Conservation (phyloP, 1,140 invertebrate genomes). For the Ylistrum balloti region DNA sequence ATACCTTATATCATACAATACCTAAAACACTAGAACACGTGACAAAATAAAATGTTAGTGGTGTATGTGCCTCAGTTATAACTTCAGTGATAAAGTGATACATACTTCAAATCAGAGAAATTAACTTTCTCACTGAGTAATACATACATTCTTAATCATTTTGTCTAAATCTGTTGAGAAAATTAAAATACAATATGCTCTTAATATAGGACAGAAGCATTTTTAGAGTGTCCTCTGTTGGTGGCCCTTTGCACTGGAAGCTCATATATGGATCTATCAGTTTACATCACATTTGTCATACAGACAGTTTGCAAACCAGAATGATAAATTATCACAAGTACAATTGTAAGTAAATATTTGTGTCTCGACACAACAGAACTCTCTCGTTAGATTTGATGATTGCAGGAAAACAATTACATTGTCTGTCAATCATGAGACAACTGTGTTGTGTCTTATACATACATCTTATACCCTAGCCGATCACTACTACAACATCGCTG, state of each 20-base stretch:
- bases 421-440: background rate
- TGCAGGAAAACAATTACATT: background rate
- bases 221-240: background rate
- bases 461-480: background rate
- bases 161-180: no score
- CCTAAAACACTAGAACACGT: no score
- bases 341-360: slow-evolving; percentile 15
- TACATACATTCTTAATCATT: no score
- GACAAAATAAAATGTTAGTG: no score
- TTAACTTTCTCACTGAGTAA: no score
- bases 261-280: background rate
- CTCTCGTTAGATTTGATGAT: slow-evolving; percentile 1
- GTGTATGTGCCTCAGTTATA: no score
- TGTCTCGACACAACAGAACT: background rate
- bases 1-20: no score
- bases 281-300: slow-evolving; percentile 9
- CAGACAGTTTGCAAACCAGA: background rate
- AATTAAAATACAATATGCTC: no score
- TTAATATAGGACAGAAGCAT: background rate
- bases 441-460: background rate
- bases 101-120: no score
- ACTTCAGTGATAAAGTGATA: no score
- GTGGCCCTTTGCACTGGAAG: background rate
- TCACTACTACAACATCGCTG: background rate
- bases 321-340: slow-evolving; percentile 10